Evolutionary conservation across 2,888 invertebrate species (phyloP).

Genomic region (Drosophila borealis): DNA sequence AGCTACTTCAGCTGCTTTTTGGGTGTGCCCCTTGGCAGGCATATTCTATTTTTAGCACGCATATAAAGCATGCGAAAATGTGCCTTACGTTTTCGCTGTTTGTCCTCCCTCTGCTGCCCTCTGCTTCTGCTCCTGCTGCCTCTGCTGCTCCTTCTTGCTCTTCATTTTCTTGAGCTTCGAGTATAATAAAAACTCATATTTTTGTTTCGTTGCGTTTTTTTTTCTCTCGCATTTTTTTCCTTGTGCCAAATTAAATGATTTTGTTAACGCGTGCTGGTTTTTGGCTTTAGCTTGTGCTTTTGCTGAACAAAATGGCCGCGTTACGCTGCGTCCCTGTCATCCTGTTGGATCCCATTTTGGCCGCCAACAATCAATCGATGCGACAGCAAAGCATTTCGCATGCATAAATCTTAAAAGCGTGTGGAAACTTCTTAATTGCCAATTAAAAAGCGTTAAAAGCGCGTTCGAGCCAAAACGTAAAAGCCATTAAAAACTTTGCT

Average conservation of each 20-base stretch:
- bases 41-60: constrained; percentile 73
- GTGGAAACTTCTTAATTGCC: constrained; percentile 69
- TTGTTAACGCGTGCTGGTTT: constrained; percentile 69
- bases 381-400: constrained; percentile 30
- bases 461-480: constrained; percentile 28
- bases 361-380: constrained; percentile 61
- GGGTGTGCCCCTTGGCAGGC: constrained; percentile 76
- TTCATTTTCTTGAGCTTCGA: constrained; percentile 19
- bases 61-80: constrained; percentile 58
- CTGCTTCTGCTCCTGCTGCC: constrained; percentile 1
- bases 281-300: constrained; percentile 54
- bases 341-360: constrained; percentile 14
- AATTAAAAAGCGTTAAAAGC: constrained; percentile 66
- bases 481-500: constrained; percentile 45
- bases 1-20: constrained; percentile 58
- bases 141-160: constrained; percentile 6
- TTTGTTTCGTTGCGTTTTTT: constrained; percentile 43
- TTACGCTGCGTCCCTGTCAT: constrained; percentile 14
- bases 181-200: constrained; percentile 76
- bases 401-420: constrained; percentile 41
- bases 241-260: constrained; percentile 73
- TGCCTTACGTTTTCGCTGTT: constrained; percentile 46
- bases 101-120: constrained; percentile 11
- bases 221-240: constrained; percentile 22
- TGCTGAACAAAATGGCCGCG: constrained; percentile 29